Conservation (phyloP, 2,113 vertebrate genomes). For the Porphyrio hochstetteri region DNA sequence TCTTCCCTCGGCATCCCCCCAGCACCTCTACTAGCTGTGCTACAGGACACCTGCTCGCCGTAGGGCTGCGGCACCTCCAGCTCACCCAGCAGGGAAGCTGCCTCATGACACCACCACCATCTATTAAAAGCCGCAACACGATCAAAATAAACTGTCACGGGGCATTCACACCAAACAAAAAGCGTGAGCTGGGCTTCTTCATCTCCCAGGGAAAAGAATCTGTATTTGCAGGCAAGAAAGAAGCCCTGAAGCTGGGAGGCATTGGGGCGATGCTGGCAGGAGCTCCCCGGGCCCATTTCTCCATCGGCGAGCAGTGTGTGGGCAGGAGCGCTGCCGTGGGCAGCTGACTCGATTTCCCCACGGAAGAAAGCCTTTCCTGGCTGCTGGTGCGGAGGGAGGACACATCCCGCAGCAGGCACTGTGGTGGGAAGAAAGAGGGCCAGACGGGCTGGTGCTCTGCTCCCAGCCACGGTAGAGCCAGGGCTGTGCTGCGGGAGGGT, state of each 20-base stretch:
- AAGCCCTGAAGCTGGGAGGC: neutral
- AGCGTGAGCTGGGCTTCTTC: neutral
- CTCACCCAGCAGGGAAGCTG: neutral
- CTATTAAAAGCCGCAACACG: slow-evolving; percentile 9
- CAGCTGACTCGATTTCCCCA: neutral
- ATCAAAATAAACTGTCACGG: slow-evolving; percentile 43
- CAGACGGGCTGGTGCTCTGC: neutral
- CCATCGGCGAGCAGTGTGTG: neutral
- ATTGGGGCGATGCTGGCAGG: neutral
- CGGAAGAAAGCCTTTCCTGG: neutral
- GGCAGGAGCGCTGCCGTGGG: neutral
- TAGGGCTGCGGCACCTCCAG: accelerated
- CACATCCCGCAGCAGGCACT: neutral
- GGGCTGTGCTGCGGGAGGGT: neutral
- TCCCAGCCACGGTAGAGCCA: accelerated
- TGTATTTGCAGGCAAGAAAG: neutral
- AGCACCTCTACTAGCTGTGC: neutral
- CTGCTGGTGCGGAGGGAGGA: neutral
- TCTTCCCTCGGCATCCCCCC: neutral
- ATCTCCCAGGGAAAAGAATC: neutral
- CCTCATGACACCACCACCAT: accelerated
- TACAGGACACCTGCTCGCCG: accelerated
- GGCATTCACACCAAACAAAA: neutral
- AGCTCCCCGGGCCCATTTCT: neutral
- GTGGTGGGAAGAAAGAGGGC: accelerated